phyloP scores from a whole-genome alignment of 2,888 invertebrate species.

The Anthrax anthrax region DNA sequence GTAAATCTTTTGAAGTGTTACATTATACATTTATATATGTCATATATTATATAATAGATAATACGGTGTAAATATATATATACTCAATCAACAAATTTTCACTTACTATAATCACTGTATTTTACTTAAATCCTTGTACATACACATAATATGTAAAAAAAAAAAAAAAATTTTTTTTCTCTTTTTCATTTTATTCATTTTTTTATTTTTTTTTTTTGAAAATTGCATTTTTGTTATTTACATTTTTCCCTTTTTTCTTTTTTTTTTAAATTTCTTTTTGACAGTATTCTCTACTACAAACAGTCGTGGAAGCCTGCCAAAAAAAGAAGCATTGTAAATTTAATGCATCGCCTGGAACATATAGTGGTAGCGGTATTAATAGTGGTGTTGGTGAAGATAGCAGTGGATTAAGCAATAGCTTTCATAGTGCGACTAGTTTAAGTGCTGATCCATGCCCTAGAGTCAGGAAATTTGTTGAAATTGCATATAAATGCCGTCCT shows the following conservation, averaged over 20 bases:
- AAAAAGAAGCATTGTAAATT: constrained; percentile 87
- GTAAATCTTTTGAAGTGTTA: too few relatives aligned
- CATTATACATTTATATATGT: too few relatives aligned
- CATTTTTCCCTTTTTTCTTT: neutral
- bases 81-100: too few relatives aligned
- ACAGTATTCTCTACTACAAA: constrained; percentile 84
- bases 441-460: constrained; percentile 71
- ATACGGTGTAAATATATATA: too few relatives aligned
- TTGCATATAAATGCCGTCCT: constrained; percentile 92
- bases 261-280: constrained; percentile 1
- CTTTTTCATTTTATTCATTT: too few relatives aligned
- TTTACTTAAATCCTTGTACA: too few relatives aligned
- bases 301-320: constrained; percentile 86
- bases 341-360: constrained; percentile 71
- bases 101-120: too few relatives aligned
- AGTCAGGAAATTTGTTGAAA: constrained; percentile 82
- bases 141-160: too few relatives aligned
- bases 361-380: constrained; percentile 47
- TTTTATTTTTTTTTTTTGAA: neutral
- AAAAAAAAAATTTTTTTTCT: too few relatives aligned
- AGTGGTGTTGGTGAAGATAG: constrained; percentile 30
- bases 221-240: neutral
- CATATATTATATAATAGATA: too few relatives aligned
- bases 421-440: constrained; percentile 22
- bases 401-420: constrained; percentile 17